Evolutionary conservation across 2,113 vertebrate species (phyloP), one percentile per base, ranked within the genome.

Genomic region (Nesoenas mayeri): DNA sequence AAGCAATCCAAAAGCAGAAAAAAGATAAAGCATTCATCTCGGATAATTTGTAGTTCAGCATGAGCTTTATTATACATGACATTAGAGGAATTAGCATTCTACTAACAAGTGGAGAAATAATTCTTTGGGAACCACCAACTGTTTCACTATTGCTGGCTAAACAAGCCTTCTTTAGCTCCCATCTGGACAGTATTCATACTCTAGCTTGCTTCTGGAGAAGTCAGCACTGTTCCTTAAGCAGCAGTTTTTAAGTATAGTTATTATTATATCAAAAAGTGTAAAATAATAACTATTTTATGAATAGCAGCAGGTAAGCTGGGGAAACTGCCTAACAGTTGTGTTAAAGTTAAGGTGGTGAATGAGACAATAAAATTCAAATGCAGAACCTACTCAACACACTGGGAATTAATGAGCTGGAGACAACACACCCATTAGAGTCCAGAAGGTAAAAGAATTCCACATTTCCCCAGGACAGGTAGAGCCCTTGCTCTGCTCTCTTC

Each of bases 401-500:
- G 38, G 85, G 71, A 75, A 58, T 26, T 71, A 58, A 64, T 5
- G n/a, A 69, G 36, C 31, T 51, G 69, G 29, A 85, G 28, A 36
- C 13, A 71, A 26, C 16, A 31, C 2, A 26, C 6, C 25, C 4
- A 0, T 16, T 15, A 11, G 14, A 71, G 29, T 11, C 12, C 40
- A 40, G 54, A 14, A 38, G 22, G 24, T 32, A 22, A 32, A 5
- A 34, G 15, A 34, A 28, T 29, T 15, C 11, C n/a, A 8, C 0
- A 0, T 11, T 61, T 0, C 19, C 81, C 15, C 24, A n/a, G 40
- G 20, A 29, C 9, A 66, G 32, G 14, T 0, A 13, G 29, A 53
- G 44, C 5, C 24, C 36, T 6, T 4, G 32, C 25, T 28, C 40
- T 22, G 31, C 64, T n/a, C 50, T 36, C 38, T 11, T 20, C 57